Conservation (phyloP, 2,888 invertebrate species). For the Mesochorus sp. region DNA sequence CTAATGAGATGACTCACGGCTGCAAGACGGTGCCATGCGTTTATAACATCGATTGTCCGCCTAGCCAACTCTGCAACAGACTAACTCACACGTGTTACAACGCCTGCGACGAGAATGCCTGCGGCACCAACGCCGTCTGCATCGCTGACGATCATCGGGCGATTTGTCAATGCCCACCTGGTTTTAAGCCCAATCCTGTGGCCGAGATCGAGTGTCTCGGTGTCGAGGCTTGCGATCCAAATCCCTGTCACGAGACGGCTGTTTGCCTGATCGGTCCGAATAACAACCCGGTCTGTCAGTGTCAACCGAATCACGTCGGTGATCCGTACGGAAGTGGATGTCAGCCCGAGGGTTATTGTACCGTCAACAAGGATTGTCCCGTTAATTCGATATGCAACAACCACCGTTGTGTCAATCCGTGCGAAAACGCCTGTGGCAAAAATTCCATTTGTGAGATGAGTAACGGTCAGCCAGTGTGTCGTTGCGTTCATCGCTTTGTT, state of each 20-base stretch:
- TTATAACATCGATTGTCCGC: constrained; percentile 92
- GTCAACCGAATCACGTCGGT: constrained; percentile 89
- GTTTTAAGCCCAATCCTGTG: constrained; percentile 90
- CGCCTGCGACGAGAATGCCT: constrained; percentile 91
- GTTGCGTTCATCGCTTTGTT: constrained; percentile 90
- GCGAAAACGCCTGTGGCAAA: constrained; percentile 90
- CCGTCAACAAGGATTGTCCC: constrained; percentile 90
- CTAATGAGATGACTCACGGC: constrained; percentile 89
- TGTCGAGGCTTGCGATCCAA: constrained; percentile 88
- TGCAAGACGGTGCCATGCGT: constrained; percentile 93
- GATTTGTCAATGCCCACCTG: constrained; percentile 93
- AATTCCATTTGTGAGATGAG: constrained; percentile 92
- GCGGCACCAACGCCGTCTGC: constrained; percentile 94
- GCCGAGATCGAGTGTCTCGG: constrained; percentile 92
- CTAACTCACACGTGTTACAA: constrained; percentile 91
- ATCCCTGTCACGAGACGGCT: constrained; percentile 92
- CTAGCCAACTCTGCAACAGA: constrained; percentile 91
- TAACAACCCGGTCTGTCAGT: constrained; percentile 89
- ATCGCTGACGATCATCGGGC: constrained; percentile 92
- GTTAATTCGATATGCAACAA: constrained; percentile 88
- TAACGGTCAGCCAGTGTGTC: constrained; percentile 90
- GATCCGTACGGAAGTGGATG: constrained; percentile 90
- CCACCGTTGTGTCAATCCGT: constrained; percentile 90
- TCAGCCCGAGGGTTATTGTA: constrained; percentile 89
- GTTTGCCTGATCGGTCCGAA: constrained; percentile 88